phyloP scores from a whole-genome alignment of 1,140 invertebrate species.

The Pentalonia nigronervosa region DNA sequence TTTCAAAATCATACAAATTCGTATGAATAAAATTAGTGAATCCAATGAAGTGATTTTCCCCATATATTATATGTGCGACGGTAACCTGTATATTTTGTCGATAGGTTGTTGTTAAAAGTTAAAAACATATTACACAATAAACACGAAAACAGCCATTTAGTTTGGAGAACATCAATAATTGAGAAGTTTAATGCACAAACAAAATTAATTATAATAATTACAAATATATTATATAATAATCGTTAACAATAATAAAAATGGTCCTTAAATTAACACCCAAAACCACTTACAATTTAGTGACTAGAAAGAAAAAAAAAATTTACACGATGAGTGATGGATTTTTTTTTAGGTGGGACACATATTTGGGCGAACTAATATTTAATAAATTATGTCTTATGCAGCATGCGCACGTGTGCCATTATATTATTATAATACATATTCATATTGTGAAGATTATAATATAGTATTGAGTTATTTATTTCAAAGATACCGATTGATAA shows the following conservation, averaged over 20 bases:
- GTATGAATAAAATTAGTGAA: too few species aligned
- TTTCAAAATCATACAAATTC: too few species aligned
- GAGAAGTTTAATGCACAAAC: constrained; percentile 19
- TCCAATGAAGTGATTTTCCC: too few species aligned
- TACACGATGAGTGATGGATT: not conserved
- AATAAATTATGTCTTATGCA: not conserved
- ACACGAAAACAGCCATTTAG: not conserved
- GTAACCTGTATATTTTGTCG: not conserved
- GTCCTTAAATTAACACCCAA: not conserved
- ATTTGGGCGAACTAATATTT: not conserved
- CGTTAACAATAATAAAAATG: constrained; percentile 4
- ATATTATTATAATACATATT: not conserved
- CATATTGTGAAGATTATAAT: not conserved
- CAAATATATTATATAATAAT: not conserved
- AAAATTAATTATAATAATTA: not conserved
- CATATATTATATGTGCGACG: too few species aligned
- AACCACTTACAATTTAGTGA: not conserved
- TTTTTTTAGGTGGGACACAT: not conserved
- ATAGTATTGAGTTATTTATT: not conserved
- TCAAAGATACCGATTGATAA: not conserved
- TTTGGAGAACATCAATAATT: not conserved
- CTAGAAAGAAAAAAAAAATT: not conserved
- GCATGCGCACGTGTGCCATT: not conserved
- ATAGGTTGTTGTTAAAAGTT: not conserved
- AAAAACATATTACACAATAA: not conserved